Evolutionary conservation across 2,797 vertebrate species (phyloP).

Genomic region (Onychomys arenicola): DNA sequence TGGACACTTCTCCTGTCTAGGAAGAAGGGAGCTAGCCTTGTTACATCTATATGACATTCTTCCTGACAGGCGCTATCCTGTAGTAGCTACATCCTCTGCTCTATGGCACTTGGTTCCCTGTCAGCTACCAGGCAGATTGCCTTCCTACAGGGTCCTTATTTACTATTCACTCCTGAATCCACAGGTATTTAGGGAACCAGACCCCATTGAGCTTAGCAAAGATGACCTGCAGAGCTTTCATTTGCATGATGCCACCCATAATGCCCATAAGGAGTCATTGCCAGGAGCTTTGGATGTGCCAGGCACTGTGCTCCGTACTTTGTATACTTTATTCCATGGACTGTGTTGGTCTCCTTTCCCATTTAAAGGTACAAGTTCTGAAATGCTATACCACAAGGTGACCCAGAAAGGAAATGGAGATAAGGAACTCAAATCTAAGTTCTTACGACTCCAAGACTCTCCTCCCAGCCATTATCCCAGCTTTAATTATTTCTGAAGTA

Average conservation of each 20-base stretch:
- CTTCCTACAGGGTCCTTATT: background rate
- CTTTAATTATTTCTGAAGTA: constrained; percentile 30
- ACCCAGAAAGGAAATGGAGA: constrained; percentile 24
- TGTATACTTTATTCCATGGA: constrained; percentile 22
- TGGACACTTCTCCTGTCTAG: background rate
- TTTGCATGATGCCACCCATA: background rate
- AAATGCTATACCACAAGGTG: constrained; percentile 38
- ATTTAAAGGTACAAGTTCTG: background rate
- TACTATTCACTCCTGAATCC: background rate
- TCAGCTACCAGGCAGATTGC: background rate
- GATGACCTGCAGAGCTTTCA: background rate
- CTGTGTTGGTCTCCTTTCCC: background rate
- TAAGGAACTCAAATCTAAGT: background rate
- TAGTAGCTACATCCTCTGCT: background rate
- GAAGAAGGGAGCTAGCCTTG: background rate
- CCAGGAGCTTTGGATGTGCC: background rate
- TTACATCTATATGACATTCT: background rate
- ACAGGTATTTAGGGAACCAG: background rate
- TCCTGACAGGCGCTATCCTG: background rate
- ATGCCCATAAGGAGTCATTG: background rate
- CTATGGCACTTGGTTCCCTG: background rate
- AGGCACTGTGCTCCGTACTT: background rate
- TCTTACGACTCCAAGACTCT: background rate
- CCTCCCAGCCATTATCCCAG: constrained; percentile 46
- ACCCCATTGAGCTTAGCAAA: background rate